Percentiles rank a stretch among this genome's conserved stretches.
These are phyloP conservation scores for Pipistrellus pipistrellus DNA, from an alignment of 2,797 vertebrate genomes.

Conservation along the genomic window DNA sequence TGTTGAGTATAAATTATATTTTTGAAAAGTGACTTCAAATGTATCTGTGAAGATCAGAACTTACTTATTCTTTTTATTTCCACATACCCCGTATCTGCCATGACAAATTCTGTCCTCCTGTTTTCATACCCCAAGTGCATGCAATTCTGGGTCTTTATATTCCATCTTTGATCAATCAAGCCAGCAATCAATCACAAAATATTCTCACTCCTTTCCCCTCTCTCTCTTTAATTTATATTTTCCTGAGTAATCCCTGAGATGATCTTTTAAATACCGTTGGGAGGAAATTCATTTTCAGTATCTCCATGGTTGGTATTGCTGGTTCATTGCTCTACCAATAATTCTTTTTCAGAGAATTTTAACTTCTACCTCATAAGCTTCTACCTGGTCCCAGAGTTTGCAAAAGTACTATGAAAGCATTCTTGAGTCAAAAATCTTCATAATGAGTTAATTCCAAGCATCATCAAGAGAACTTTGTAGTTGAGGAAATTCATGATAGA, in stretches of 20 bases:
- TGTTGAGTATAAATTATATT: slow-evolving; percentile 1
- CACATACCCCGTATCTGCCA: neutral
- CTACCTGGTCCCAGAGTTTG: neutral
- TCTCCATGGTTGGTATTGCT: neutral
- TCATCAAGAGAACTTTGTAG: neutral
- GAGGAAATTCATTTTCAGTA: neutral
- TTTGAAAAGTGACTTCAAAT: slow-evolving; percentile 46
- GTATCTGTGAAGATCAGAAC: neutral
- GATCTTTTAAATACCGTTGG: neutral
- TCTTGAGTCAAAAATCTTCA: slow-evolving; percentile 41
- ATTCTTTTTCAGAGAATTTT: slow-evolving; percentile 59
- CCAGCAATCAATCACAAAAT: neutral
- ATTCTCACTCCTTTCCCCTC: neutral
- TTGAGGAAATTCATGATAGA: neutral
- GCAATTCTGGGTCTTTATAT: neutral
- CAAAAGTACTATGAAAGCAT: slow-evolving; percentile 1
- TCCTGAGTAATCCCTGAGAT: neutral
- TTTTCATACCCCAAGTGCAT: neutral
- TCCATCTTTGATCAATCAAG: neutral
- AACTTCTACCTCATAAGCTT: neutral
- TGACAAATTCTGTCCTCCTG: neutral
- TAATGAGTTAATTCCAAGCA: neutral
- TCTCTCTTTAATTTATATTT: neutral
- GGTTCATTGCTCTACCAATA: neutral
- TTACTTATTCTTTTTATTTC: slow-evolving; percentile 17